A percentile compares a stretch with the other conserved stretches of the same genome.
Conservation (phyloP, 2,797 vertebrate genomes). For the Mastacembelus armatus region DNA sequence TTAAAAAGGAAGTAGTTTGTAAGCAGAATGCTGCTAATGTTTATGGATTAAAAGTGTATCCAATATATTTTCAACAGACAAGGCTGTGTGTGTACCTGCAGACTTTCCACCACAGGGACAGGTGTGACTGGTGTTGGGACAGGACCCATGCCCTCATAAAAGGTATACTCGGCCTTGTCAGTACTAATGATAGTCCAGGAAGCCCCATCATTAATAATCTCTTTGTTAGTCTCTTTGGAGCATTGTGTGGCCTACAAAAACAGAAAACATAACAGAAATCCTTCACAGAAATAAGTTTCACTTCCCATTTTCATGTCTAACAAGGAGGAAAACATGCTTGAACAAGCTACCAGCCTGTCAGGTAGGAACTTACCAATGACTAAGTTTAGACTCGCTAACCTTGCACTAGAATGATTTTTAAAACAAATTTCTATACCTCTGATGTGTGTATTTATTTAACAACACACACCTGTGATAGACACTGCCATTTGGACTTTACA, state of each 20-base stretch:
- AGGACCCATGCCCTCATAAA: constrained; percentile 98
- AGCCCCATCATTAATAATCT: constrained; percentile 97
- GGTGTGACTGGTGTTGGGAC: constrained; percentile 96
- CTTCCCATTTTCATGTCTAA: not conserved
- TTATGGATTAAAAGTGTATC: not conserved
- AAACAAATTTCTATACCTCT: constrained; percentile 1
- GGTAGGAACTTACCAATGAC: not conserved
- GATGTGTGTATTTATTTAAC: not conserved
- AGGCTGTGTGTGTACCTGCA: constrained; percentile 85
- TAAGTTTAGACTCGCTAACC: not conserved
- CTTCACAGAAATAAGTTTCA: not conserved
- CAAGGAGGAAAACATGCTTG: not conserved
- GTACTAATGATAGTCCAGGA: constrained; percentile 99
- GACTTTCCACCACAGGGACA: constrained; percentile 97
- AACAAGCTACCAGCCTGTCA: not conserved
- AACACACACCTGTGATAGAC: not conserved
- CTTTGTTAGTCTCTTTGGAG: constrained; percentile 98
- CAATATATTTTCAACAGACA: not conserved
- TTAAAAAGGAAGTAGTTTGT: not conserved
- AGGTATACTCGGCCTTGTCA: constrained; percentile 98
- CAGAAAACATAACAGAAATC: not conserved
- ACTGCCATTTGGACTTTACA: not conserved
- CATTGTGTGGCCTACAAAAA: constrained; percentile 91
- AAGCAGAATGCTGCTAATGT: not conserved
- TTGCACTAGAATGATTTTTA: not conserved